Percentiles rank a stretch among this genome's conserved stretches.
These are phyloP conservation scores for Bibio marci DNA, from an alignment of 2,888 invertebrate species.

Conservation along the genomic window DNA sequence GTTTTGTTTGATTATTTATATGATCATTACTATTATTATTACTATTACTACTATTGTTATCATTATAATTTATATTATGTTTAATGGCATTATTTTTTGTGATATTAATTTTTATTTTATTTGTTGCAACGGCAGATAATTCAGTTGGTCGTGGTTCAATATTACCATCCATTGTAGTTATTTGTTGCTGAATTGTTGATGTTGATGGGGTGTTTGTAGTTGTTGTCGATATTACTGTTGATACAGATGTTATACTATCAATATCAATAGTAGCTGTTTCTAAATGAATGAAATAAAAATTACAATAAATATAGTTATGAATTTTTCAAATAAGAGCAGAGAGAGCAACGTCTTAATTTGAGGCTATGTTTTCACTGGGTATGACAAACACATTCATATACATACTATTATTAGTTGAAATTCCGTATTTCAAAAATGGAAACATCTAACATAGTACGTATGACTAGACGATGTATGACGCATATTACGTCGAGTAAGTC, in stretches of 20 bases:
- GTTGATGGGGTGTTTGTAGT: not conserved
- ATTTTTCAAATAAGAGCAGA: no score
- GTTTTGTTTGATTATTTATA: slow-evolving; percentile 8
- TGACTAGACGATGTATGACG: not conserved
- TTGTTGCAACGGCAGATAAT: slow-evolving; percentile 28
- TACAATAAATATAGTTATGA: no score
- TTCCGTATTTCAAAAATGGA: not conserved
- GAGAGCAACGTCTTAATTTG: no score
- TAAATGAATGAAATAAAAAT: not conserved
- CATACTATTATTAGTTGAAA: no score
- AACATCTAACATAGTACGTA: not conserved
- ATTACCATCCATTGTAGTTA: slow-evolving; percentile 62
- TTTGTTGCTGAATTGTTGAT: slow-evolving; percentile 21
- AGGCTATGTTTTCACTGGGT: no score
- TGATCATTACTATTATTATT: slow-evolving; percentile 9
- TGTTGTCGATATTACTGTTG: not conserved
- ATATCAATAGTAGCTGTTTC: not conserved
- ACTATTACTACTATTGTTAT: slow-evolving; percentile 25
- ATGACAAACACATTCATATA: no score
- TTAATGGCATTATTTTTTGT: slow-evolving; percentile 39
- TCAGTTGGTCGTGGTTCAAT: slow-evolving; percentile 43
- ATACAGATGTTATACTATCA: not conserved
- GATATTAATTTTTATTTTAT: slow-evolving; percentile 68
- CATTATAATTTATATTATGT: slow-evolving; percentile 12
- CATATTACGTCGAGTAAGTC: no score